A percentile compares a stretch with the other conserved stretches of the same genome.
phyloP scores from a whole-genome alignment of 2,797 vertebrate genomes.

The Sebastes kiyomatsui region DNA sequence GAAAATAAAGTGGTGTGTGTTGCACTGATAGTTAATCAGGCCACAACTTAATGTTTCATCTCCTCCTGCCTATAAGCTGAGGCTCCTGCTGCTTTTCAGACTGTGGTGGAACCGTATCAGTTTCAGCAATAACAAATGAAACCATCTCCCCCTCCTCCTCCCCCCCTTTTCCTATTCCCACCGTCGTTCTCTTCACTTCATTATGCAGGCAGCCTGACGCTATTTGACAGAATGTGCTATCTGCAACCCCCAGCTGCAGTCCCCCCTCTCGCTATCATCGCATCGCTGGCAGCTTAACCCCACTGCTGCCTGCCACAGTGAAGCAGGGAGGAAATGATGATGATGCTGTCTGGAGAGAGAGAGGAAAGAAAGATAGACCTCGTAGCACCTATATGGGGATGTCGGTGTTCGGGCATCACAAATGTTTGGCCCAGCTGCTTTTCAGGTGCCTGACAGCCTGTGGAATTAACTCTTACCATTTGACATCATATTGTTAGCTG shows the following conservation, averaged over 20 bases:
- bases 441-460: not conserved
- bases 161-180: slow-evolving; percentile 28
- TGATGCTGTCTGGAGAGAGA: slow-evolving; percentile 44
- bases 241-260: slow-evolving; percentile 85
- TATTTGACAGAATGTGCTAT: slow-evolving; percentile 85
- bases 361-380: slow-evolving; percentile 33
- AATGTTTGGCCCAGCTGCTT: slow-evolving; percentile 17
- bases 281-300: slow-evolving; percentile 84
- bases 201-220: slow-evolving; percentile 86
- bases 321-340: slow-evolving; percentile 62
- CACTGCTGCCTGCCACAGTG: slow-evolving; percentile 64
- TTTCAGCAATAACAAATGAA: slow-evolving; percentile 75
- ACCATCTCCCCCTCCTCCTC: slow-evolving; percentile 19
- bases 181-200: slow-evolving; percentile 73
- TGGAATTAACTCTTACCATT: not conserved
- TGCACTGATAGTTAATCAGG: slow-evolving; percentile 73
- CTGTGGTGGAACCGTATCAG: slow-evolving; percentile 45
- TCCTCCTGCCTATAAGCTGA: slow-evolving; percentile 48
- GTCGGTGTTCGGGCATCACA: slow-evolving; percentile 31
- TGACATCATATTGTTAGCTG: not conserved
- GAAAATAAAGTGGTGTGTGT: not conserved
- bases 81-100: slow-evolving; percentile 46
- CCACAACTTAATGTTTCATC: slow-evolving; percentile 73
- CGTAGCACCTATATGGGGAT: slow-evolving; percentile 42
- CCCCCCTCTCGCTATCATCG: slow-evolving; percentile 75